These are phyloP conservation scores for Zaprionus nigranus DNA, from an alignment of 1,140 invertebrate genomes.

Conservation along the genomic window DNA sequence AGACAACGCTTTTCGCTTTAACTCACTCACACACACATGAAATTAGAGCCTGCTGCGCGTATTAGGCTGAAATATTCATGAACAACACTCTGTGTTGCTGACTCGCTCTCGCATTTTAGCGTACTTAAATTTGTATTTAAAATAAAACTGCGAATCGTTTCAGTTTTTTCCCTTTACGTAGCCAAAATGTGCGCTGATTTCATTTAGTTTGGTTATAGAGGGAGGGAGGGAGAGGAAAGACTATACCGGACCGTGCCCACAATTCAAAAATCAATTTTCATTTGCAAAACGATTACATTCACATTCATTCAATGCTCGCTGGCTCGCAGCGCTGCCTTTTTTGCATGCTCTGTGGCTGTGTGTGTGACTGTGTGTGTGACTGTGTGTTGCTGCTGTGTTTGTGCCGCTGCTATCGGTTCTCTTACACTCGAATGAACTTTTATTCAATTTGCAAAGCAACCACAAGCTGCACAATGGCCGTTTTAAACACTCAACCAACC, in stretches of 20 bases:
- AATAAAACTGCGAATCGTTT: slow-evolving; percentile 62
- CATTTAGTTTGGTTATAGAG: slow-evolving; percentile 66
- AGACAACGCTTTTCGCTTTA: slow-evolving; percentile 9
- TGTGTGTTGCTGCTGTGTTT: slow-evolving; percentile 35
- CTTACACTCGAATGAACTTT: slow-evolving; percentile 84
- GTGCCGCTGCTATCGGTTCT: slow-evolving; percentile 73
- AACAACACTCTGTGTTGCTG: slow-evolving; percentile 16
- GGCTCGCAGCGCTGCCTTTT: slow-evolving; percentile 63
- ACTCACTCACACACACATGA: slow-evolving; percentile 33
- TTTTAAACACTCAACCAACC: slow-evolving; percentile 81
- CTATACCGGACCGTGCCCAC: slow-evolving; percentile 58
- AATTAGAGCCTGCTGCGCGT: slow-evolving; percentile 53
- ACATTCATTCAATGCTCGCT: slow-evolving; percentile 81
- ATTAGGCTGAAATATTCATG: slow-evolving; percentile 67
- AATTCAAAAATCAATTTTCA: slow-evolving; percentile 84
- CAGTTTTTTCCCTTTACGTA: slow-evolving; percentile 29
- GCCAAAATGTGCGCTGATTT: slow-evolving; percentile 56
- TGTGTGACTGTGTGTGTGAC: slow-evolving; percentile 51
- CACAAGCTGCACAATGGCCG: slow-evolving; percentile 82
- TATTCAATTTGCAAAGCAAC: slow-evolving; percentile 83
- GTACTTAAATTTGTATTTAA: slow-evolving; percentile 75
- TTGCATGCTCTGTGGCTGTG: slow-evolving; percentile 42
- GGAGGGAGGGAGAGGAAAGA: neutral
- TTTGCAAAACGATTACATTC: slow-evolving; percentile 83
- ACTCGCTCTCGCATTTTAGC: neutral